Evolutionary conservation across 2,888 invertebrate species (phyloP).

Genomic region (Willowsia nigromaculata): DNA sequence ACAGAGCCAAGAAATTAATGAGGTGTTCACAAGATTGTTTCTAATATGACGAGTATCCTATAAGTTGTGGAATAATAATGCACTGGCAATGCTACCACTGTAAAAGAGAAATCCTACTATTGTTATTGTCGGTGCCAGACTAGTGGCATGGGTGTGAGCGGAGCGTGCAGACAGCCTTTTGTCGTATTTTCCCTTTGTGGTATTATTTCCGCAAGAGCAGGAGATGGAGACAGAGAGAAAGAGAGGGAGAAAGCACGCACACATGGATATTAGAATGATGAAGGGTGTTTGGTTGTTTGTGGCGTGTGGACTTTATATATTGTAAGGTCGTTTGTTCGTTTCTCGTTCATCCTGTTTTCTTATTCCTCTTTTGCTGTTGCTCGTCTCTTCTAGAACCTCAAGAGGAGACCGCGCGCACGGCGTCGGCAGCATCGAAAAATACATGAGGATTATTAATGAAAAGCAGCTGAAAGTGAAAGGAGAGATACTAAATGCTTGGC

Average conservation of each 20-base stretch:
- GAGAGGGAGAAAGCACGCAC: too few relatives aligned
- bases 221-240: not conserved
- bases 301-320: not conserved
- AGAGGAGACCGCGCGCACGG: too few relatives aligned
- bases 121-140: not conserved
- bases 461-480: conserved; percentile 69
- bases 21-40: conserved; percentile 77
- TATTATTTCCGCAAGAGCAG: not conserved
- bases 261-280: conserved; percentile 2
- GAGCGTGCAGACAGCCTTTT: conserved; percentile 26
- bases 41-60: not conserved
- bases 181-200: conserved; percentile 31
- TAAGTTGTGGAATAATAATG: not conserved
- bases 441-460: conserved; percentile 57
- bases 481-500: not conserved
- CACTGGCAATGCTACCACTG: not conserved
- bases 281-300: conserved; percentile 36
- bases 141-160: not conserved
- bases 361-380: not conserved
- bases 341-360: not conserved
- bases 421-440: not conserved
- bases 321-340: too few relatives aligned
- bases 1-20: conserved; percentile 74
- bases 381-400: too few relatives aligned
- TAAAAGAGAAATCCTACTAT: not conserved